Base-by-base conservation (phyloP, 2,888 invertebrate genomes). In the Matsumyia berberina region DNA sequence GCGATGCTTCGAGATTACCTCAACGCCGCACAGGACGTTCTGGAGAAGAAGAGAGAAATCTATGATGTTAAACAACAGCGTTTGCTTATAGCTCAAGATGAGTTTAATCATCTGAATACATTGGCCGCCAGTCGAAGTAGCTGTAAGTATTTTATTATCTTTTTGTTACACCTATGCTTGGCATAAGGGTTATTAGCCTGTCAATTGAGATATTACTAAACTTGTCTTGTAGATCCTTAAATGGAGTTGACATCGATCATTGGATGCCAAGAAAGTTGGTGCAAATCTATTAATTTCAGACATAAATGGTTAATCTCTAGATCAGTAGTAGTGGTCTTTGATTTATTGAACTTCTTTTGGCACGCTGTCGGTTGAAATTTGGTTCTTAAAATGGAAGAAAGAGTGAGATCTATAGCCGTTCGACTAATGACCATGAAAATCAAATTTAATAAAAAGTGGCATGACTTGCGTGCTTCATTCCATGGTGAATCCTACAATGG, bases 11-110 rank as follows among this genome's bases (percentile, higher is more conserved):
- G 97, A 92, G 98, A 98, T 90, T 99, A 99, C 93, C 95, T 99
- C 90, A 96, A 96, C 89, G 97, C 97, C 86, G 98, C 99, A 87
- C 97, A 98, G 93, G 97, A 98, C 93, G 97, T 97, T 91, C 93
- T 99, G 91, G 97, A 97, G 94, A 98, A 98, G 88, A 98, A 98
- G 93, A 97, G 97, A 92, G 98, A 99, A 93, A 98, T 98, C 92
- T 97, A 96, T 93, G 96, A 97, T 92, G 96, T 99, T 87, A 99
- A 99, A 92, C 97, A 98, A 90, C 97, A 98, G 93, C 94, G 98
- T 90, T 93, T 99, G 88, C 95, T 96, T 89, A 93, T 99, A 89
- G 98, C 98, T 69, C 97, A 98, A 92, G 97, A 98, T 92, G 98
- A 99, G 92, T 98, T 97, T 93, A 96, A 97, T 91, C 97, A 97